phyloP scores from a whole-genome alignment of 2,888 invertebrate species.

The Sesia apiformis region DNA sequence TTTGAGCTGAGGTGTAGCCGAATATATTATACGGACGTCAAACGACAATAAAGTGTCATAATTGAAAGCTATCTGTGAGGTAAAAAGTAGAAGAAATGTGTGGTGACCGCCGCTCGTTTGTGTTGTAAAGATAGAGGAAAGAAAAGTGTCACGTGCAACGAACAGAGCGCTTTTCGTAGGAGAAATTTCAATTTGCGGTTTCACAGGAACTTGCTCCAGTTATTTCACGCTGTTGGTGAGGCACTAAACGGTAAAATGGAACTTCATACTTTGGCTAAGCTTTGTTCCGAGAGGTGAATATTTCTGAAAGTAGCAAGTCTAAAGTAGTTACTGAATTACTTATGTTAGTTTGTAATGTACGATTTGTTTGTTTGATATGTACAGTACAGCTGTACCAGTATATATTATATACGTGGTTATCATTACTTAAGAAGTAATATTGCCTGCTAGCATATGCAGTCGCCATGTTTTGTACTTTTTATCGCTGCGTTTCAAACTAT shows the following conservation, averaged over 20 bases:
- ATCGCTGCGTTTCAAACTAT: too few relatives aligned
- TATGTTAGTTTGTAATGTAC: too few relatives aligned
- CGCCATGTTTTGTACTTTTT: too few relatives aligned
- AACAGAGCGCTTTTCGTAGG: slow-evolving; percentile 3
- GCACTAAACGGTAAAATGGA: neutral
- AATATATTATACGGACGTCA: too few relatives aligned
- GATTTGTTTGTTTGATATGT: too few relatives aligned
- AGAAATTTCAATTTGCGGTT: slow-evolving; percentile 11
- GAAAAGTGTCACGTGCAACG: slow-evolving; percentile 18
- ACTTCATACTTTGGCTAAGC: neutral
- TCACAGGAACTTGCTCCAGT: slow-evolving; percentile 7
- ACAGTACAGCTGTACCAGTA: too few relatives aligned
- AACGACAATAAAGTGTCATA: too few relatives aligned
- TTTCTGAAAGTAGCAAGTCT: neutral
- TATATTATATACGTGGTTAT: too few relatives aligned
- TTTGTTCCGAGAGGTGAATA: neutral
- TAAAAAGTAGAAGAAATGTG: neutral
- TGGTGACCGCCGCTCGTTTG: neutral
- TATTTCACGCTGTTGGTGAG: neutral
- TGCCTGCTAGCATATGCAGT: too few relatives aligned
- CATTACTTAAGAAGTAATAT: too few relatives aligned
- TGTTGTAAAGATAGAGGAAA: slow-evolving; percentile 12
- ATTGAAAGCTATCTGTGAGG: neutral
- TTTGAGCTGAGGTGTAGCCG: too few relatives aligned
- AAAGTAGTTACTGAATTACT: too few relatives aligned